Evolutionary conservation across 2,113 vertebrate species (phyloP).

Genomic region (Antigone vipio): DNA sequence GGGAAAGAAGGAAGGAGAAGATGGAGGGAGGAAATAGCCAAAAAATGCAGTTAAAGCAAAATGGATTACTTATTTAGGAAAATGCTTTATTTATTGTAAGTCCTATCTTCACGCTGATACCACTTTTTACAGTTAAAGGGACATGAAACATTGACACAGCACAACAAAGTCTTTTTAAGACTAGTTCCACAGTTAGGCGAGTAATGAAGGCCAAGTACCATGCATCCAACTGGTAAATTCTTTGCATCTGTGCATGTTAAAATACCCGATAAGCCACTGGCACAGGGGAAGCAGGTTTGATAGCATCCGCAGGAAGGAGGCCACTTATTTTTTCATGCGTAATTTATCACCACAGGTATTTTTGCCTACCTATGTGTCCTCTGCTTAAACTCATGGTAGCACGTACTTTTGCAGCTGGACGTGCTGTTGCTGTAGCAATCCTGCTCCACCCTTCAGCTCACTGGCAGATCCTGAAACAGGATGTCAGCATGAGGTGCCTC

Average conservation of each 20-base stretch:
- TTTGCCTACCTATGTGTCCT: conserved; percentile 52
- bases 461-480: conserved; percentile 59
- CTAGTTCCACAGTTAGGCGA: not conserved
- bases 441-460: not conserved
- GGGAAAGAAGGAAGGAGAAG: not conserved
- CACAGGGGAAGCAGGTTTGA: not conserved
- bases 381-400: conserved; percentile 41
- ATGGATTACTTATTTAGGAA: not conserved
- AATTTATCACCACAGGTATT: conserved; percentile 61
- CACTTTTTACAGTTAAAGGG: not conserved
- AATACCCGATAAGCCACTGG: not conserved
- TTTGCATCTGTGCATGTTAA: conserved; percentile 7
- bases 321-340: conserved; percentile 35
- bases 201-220: not conserved
- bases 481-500: conserved; percentile 40
- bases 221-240: not conserved
- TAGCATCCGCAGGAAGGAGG: conserved; percentile 63
- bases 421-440: conserved; percentile 65
- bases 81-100: not conserved
- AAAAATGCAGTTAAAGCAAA: not conserved
- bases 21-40: not conserved
- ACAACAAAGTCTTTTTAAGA: conserved; percentile 21
- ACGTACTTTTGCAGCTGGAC: conserved; percentile 45
- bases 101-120: not conserved
- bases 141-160: not conserved